Percentiles rank a stretch among this genome's conserved stretches.
Evolutionary conservation across 2,113 vertebrate species (phyloP).

Genomic region (Aplodontia rufa): DNA sequence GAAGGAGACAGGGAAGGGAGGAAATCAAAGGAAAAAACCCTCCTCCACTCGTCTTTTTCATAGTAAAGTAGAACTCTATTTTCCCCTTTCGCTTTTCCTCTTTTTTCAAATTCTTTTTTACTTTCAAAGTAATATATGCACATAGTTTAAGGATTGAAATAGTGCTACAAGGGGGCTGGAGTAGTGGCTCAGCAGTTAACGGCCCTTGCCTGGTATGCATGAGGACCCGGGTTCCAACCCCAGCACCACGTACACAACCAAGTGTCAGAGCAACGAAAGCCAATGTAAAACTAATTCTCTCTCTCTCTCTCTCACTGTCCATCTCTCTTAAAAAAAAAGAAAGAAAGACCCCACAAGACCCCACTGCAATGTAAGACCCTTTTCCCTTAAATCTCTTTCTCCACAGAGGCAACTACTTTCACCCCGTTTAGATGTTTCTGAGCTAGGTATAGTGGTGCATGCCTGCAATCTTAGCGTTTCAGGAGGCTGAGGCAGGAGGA

Average conservation of each 20-base stretch:
- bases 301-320: too few relatives aligned
- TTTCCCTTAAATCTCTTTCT: neutral
- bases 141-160: neutral
- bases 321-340: too few relatives aligned
- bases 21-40: neutral
- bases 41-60: neutral
- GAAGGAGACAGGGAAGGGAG: neutral
- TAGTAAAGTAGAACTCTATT: neutral
- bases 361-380: neutral
- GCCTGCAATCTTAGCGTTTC: too few relatives aligned
- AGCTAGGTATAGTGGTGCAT: too few relatives aligned
- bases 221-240: too few relatives aligned
- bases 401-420: neutral
- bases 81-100: neutral
- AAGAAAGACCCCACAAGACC: too few relatives aligned
- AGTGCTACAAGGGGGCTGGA: neutral
- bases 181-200: too few relatives aligned
- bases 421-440: neutral
- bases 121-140: neutral
- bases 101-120: neutral
- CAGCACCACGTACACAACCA: too few relatives aligned
- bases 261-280: too few relatives aligned
- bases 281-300: too few relatives aligned
- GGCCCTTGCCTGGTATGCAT: too few relatives aligned
- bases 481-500: too few relatives aligned